Percentiles rank a stretch among this genome's conserved stretches.
Evolutionary conservation across 2,888 invertebrate species (phyloP).

Genomic region (Pyrgus malvae): DNA sequence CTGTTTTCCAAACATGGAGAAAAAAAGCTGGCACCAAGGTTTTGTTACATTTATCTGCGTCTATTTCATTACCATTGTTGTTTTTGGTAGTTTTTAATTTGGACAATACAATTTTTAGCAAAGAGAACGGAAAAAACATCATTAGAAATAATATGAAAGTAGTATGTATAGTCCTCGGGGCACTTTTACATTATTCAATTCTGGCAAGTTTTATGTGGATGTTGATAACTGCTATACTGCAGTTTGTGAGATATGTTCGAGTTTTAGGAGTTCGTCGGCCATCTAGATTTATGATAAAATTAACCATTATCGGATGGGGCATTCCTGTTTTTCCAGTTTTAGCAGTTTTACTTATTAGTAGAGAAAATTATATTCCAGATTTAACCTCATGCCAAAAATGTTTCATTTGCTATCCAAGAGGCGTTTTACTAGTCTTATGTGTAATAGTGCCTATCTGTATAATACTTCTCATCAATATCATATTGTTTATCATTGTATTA

Average conservation of each 20-base stretch:
- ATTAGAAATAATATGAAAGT: slow-evolving; percentile 47
- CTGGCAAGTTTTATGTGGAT: slow-evolving; percentile 87
- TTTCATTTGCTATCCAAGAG: slow-evolving; percentile 80
- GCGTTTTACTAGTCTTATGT: slow-evolving; percentile 67
- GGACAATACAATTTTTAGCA: slow-evolving; percentile 50
- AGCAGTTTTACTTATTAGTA: slow-evolving; percentile 64
- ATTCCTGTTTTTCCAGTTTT: slow-evolving; percentile 80
- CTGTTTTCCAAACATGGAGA: slow-evolving; percentile 82
- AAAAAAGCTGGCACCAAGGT: slow-evolving; percentile 84
- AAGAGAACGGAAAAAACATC: slow-evolving; percentile 42
- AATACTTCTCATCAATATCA: slow-evolving; percentile 75
- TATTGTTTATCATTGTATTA: slow-evolving; percentile 79
- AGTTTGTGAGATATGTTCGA: slow-evolving; percentile 85
- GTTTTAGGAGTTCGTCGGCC: slow-evolving; percentile 83
- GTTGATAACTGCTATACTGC: slow-evolving; percentile 85
- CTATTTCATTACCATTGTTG: slow-evolving; percentile 82
- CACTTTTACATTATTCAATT: slow-evolving; percentile 85
- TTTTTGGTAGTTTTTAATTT: slow-evolving; percentile 64
- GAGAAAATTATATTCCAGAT: slow-evolving; percentile 68
- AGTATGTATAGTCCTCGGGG: slow-evolving; percentile 82
- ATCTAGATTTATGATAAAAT: slow-evolving; percentile 83
- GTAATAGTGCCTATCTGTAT: slow-evolving; percentile 78
- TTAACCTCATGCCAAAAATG: slow-evolving; percentile 32
- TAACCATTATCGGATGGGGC: slow-evolving; percentile 84
- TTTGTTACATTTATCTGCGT: slow-evolving; percentile 83